Base-by-base conservation (phyloP, 2,888 invertebrate genomes). In the Xestia ashworthii region DNA sequence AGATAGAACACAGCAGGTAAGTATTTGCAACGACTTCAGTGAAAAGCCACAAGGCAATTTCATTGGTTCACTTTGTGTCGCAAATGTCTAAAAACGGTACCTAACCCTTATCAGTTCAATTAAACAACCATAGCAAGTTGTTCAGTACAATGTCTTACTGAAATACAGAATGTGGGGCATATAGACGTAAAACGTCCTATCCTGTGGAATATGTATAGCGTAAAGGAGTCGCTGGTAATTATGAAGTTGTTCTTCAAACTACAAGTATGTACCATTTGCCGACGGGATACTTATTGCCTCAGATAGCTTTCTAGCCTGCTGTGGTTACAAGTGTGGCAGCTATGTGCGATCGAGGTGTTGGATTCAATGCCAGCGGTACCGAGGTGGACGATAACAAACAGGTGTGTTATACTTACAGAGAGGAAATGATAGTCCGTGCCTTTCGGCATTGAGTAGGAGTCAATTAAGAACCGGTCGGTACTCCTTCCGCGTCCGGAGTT, bases 401-500 rank as follows among this genome's bases (percentile, higher is more conserved):
- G 67, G 44, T 50, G 55, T 65, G 32, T 81, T 32, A 41, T 55
- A 65, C 65, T 32, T 44, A 14, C 46, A 44, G 41, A 38, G 41
- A 83, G 75, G 75, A 80, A 83, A 84, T 71, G 60, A 70, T 70
- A 58, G 77, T 74, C 64, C 44, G 60, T 44, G 48, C 53, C 81
- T 78, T 84, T 85, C 76, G 89, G 80, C 87, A 86, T 87, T 88
- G 88, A 84, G 78, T 38, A 58, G 89, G 86, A 88, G 89, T 90
- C 89, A 89, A 92, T 92, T 91, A 92, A 89, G 73, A 92, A 88
- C 90, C 89, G 89, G 91, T 88, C 88, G 75, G 53, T 74, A 25
- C 75, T 85, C 88, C 91, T 93, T 92, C 93, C 92, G 92, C 87
- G 88, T 91, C 83, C 88, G 90, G 84, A 86, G 88, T 87, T 87